Evolutionary conservation across 2,113 vertebrate genomes (phyloP), one percentile per base, ranked within the genome.

Genomic region (Oncorhynchus clarkii): DNA sequence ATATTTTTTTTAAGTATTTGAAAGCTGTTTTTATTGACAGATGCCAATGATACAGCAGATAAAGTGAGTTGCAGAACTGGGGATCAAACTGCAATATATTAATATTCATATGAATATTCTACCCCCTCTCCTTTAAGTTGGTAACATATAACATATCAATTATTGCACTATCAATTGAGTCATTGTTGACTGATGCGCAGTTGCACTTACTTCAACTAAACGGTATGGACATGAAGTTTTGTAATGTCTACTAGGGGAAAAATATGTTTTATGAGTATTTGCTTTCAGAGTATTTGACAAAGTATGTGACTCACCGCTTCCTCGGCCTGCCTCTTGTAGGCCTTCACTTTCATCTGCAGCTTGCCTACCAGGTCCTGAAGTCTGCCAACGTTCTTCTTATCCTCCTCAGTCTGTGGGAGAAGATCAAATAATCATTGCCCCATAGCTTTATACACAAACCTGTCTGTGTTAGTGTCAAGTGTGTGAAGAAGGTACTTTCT

Each of bases 261-360:
- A 27, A 27, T 54, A 18, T 8, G 4, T 14, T 18, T 14, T 54
- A 34, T 57, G 18, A n/a, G n/a, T n/a, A n/a, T 57, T 18, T 57
- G 51, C 51, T 57, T 16, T 57, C 3, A 18, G 13, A 39, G 34
- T 39, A 39, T 39, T 1, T 39, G 7, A 39, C 7, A 8, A 39
- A 8, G 34, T 39, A 22, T 60, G 59, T 60, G 59, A 67, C 70
- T 95, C 92, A 75, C 73, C 73, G 93, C 86, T 29, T 96, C 95
- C 83, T 96, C 95, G 70, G 94, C 87, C 88, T 96, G 95, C 67
- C 94, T 94, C 90, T 96, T 95, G 76, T 95, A 96, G 69, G 92
- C 91, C 65, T 95, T 96, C 69, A 96, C 95, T 80, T 96, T 96
- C 80, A 93, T 79, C 76, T 96, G 95, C 73, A 96, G 80, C 78